Conservation (phyloP, 2,113 vertebrate species). For the Cyanocitta stelleri region DNA sequence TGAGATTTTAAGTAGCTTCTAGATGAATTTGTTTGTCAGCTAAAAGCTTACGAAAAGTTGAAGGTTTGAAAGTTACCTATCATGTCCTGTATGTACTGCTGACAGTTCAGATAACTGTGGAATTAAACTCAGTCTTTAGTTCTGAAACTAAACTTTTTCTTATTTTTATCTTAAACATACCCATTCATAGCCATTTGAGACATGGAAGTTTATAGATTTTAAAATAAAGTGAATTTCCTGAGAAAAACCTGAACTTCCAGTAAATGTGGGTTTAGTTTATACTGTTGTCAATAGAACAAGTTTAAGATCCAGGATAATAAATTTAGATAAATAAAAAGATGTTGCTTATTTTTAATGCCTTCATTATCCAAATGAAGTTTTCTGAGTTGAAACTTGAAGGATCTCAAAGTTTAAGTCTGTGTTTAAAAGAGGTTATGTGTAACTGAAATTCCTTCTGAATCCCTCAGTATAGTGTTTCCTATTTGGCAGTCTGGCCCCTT, state of each 20-base stretch:
- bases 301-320: neutral
- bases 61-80: neutral
- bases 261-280: neutral
- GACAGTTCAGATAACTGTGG: neutral
- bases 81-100: neutral
- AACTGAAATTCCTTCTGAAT: neutral
- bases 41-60: neutral
- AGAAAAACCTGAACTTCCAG: neutral
- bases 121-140: neutral
- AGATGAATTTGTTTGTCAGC: neutral
- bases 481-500: neutral
- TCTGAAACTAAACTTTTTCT: neutral
- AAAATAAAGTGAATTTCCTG: neutral
- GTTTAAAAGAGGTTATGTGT: neutral
- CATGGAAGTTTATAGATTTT: neutral
- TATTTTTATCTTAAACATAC: neutral
- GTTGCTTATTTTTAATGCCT: neutral
- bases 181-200: neutral
- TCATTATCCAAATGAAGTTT: neutral
- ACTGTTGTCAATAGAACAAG: neutral
- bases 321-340: neutral
- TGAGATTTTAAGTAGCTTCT: neutral
- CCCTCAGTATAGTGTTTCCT: neutral
- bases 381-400: neutral
- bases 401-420: neutral